Conservation (phyloP, 2,888 invertebrate species). For the Drosophila affinis region DNA sequence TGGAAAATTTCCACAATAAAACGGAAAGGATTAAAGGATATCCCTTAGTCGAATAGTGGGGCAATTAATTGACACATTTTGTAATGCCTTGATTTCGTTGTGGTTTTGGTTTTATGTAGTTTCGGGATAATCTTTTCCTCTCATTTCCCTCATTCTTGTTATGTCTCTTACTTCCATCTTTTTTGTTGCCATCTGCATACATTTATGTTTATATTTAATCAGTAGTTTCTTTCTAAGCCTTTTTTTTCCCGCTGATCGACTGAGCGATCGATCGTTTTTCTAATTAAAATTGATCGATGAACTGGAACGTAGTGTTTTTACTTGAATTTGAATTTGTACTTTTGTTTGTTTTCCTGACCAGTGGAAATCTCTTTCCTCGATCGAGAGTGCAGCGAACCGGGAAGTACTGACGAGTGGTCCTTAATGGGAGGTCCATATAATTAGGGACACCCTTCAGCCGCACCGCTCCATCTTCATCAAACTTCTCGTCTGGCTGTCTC, state of each 20-base stretch:
- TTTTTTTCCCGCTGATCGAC: conserved; percentile 30
- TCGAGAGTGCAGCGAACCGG: conserved; percentile 58
- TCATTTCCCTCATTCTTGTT: neutral
- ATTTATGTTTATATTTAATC: neutral
- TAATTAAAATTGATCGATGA: conserved; percentile 68
- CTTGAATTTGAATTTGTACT: neutral
- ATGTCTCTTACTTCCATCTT: neutral
- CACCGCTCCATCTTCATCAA: neutral
- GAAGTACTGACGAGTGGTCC: conserved; percentile 26
- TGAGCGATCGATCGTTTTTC: conserved; percentile 71
- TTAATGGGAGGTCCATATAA: conserved; percentile 1
- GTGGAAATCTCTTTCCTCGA: conserved; percentile 2
- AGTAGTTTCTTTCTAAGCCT: neutral
- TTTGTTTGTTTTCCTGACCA: neutral
- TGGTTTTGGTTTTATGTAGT: neutral
- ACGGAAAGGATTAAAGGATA: neutral
- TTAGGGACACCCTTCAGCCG: neutral
- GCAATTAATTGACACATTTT: too few relatives aligned
- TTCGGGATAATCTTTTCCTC: neutral
- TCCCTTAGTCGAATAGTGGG: neutral
- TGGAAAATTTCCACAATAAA: neutral
- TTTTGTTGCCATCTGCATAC: neutral
- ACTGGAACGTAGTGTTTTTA: conserved; percentile 22
- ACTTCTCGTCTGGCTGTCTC: neutral
- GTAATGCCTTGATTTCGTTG: neutral